Evolutionary conservation across 1,140 invertebrate genomes (phyloP).

Genomic region (Neelides sp.): DNA sequence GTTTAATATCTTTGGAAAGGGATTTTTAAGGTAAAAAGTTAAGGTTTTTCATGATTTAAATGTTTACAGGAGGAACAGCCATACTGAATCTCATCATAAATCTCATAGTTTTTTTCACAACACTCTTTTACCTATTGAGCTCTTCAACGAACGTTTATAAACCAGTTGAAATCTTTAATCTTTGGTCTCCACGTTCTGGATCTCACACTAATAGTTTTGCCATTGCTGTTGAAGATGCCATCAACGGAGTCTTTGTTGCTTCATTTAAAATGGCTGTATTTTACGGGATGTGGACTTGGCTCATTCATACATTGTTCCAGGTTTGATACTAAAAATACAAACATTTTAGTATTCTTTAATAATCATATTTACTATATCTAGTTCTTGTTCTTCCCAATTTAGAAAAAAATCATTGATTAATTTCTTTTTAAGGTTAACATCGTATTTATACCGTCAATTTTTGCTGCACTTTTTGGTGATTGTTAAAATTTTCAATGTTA

Average conservation of each 20-base stretch:
- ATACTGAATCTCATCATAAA: conserved; percentile 86
- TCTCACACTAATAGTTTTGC: conserved; percentile 23
- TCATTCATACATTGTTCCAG: conserved; percentile 88
- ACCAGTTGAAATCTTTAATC: conserved; percentile 70
- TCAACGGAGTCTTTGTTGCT: conserved; percentile 75
- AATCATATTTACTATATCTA: not conserved
- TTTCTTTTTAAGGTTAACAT: conserved; percentile 26
- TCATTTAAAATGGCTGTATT: conserved; percentile 94
- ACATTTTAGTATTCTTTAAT: not conserved
- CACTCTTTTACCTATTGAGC: conserved; percentile 85
- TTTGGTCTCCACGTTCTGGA: conserved; percentile 55
- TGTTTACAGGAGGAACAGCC: conserved; percentile 61
- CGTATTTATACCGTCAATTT: conserved; percentile 43
- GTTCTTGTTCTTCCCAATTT: no score
- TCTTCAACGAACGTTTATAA: conserved; percentile 80
- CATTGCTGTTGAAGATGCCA: conserved; percentile 36
- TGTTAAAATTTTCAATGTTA: no score
- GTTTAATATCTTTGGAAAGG: not conserved
- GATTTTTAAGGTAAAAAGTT: not conserved
- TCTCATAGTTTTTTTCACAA: conserved; percentile 89
- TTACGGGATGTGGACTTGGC: conserved; percentile 95
- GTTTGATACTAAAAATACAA: conserved; percentile 37
- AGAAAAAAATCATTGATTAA: no score
- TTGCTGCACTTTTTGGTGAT: conserved; percentile 85
- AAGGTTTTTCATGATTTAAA: not conserved